phyloP scores from a whole-genome alignment of 2,888 invertebrate species.

The Leptothorax acervorum region DNA sequence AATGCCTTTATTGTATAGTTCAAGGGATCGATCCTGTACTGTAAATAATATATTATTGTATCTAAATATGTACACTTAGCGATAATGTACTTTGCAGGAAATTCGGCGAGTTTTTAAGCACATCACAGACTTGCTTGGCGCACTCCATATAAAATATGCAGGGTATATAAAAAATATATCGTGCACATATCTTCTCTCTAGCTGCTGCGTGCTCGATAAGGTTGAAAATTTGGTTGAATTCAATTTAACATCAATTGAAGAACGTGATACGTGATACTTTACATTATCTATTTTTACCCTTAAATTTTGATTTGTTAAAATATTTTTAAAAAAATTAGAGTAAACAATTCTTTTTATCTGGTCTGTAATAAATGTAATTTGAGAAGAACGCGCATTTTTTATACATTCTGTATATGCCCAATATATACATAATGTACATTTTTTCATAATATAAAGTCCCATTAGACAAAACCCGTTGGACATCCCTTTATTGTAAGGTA shows the following conservation, averaged over 20 bases:
- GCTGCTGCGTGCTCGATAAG: background rate
- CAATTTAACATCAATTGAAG: background rate
- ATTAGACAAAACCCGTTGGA: conserved; percentile 36
- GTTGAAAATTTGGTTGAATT: background rate
- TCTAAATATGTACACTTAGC: background rate
- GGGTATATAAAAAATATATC: conserved; percentile 36
- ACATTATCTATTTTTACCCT: background rate
- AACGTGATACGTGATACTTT: background rate
- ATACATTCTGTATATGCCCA: conserved; percentile 17
- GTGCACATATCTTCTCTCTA: background rate
- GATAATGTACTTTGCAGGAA: conserved; percentile 4
- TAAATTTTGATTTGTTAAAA: background rate
- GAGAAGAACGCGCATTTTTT: conserved; percentile 24
- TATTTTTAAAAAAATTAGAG: background rate
- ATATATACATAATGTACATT: conserved; percentile 51
- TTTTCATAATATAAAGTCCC: conserved; percentile 44
- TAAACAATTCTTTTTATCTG: background rate
- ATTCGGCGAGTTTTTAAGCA: conserved; percentile 64
- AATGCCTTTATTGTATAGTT: background rate
- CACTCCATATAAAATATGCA: conserved; percentile 34
- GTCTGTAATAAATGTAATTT: background rate
- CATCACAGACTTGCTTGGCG: conserved; percentile 52
- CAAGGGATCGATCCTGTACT: background rate
- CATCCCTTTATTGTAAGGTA: conserved; percentile 58
- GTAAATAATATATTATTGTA: conserved; percentile 17